These are phyloP conservation scores for Hycleus cichorii DNA, from an alignment of 1,140 invertebrate species.

Conservation along the genomic window DNA sequence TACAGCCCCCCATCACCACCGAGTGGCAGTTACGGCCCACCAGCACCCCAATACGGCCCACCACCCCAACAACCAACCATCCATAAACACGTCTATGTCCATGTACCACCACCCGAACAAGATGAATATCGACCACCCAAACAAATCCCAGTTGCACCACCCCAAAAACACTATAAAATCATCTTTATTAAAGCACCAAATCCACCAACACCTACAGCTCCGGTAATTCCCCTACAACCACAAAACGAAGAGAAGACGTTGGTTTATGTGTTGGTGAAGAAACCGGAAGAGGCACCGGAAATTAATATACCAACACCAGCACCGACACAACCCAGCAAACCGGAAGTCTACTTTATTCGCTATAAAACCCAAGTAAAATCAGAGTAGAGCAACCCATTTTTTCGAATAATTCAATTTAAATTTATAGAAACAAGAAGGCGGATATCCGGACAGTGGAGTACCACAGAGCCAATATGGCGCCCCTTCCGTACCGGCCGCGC, in stretches of 20 bases:
- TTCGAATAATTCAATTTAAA: neutral
- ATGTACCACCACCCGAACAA: slow-evolving; percentile 76
- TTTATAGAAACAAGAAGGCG: slow-evolving; percentile 39
- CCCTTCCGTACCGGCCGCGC: slow-evolving; percentile 30
- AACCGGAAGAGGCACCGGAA: slow-evolving; percentile 71
- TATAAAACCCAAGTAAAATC: slow-evolving; percentile 67
- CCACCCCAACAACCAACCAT: slow-evolving; percentile 66
- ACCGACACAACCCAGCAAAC: slow-evolving; percentile 72
- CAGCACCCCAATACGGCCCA: slow-evolving; percentile 60
- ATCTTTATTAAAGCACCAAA: slow-evolving; percentile 83
- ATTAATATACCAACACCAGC: slow-evolving; percentile 66
- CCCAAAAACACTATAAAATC: slow-evolving; percentile 84
- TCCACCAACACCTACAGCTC: slow-evolving; percentile 67
- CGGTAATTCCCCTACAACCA: slow-evolving; percentile 64
- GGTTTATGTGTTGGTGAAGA: slow-evolving; percentile 79
- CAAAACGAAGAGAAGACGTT: slow-evolving; percentile 80
- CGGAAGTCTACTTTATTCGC: slow-evolving; percentile 78
- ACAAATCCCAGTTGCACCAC: slow-evolving; percentile 56
- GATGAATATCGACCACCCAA: slow-evolving; percentile 60
- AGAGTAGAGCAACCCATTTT: neutral
- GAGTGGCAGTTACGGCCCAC: slow-evolving; percentile 44
- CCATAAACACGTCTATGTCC: slow-evolving; percentile 80
- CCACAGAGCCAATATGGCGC: slow-evolving; percentile 29
- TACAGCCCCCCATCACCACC: slow-evolving; percentile 25
- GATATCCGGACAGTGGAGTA: slow-evolving; percentile 43